Conservation (phyloP, 2,113 vertebrate genomes). For the Strix aluco region DNA sequence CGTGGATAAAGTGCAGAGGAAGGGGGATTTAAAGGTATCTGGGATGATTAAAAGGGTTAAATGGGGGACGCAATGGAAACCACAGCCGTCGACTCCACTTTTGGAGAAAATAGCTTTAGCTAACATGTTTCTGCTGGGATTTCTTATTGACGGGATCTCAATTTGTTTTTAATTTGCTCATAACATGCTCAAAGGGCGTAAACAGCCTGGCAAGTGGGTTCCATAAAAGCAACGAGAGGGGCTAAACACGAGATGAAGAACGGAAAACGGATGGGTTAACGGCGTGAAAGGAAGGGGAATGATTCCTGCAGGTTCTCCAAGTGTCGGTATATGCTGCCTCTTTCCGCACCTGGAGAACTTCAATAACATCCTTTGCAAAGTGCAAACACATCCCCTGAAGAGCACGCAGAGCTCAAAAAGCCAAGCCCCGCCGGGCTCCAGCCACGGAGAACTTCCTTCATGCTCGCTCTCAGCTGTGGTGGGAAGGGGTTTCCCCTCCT, state of each 20-base stretch:
- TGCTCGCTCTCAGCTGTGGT: neutral
- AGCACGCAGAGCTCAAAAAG: neutral
- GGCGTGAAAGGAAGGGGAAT: neutral
- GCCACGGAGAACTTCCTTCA: neutral
- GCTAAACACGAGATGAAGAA: neutral
- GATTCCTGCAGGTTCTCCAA: neutral
- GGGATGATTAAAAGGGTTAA: neutral
- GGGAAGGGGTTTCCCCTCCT: neutral
- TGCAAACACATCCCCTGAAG: neutral
- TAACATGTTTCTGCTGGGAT: neutral
- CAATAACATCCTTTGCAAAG: neutral
- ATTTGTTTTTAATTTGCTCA: neutral
- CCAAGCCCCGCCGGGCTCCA: neutral
- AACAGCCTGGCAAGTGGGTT: neutral
- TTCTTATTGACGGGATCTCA: conserved; percentile 1
- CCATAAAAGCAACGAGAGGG: neutral
- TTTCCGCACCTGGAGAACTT: neutral
- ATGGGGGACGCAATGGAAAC: neutral
- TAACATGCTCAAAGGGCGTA: neutral
- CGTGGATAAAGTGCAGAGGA: neutral
- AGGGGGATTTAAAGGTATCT: neutral
- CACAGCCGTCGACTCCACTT: neutral
- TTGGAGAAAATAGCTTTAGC: neutral
- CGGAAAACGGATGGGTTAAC: neutral
- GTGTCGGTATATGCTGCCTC: fast-evolving